These are phyloP conservation scores for Musca domestica DNA, from an alignment of 1,140 invertebrate species.

Conservation along the genomic window DNA sequence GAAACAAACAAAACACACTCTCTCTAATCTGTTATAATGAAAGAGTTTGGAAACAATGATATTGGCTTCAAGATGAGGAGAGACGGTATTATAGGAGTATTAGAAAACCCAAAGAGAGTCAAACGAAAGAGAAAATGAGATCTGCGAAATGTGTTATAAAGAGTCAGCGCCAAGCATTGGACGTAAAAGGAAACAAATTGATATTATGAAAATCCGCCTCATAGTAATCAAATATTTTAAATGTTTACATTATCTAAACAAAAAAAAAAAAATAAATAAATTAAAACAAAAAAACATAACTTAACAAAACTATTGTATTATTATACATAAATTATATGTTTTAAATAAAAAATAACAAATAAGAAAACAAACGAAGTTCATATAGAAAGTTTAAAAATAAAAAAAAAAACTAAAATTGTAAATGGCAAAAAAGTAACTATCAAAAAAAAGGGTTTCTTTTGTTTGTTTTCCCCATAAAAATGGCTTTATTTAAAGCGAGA, in stretches of 20 bases:
- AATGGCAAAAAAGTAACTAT: background rate
- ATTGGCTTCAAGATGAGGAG: too few relatives aligned
- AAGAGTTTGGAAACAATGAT: too few relatives aligned
- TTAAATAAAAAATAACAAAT: background rate
- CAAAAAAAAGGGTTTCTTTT: background rate
- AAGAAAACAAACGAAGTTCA: background rate
- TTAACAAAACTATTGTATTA: constrained; percentile 7
- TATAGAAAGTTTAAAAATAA: background rate
- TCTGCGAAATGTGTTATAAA: too few relatives aligned
- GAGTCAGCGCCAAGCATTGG: too few relatives aligned
- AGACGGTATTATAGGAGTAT: too few relatives aligned
- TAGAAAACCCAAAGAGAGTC: too few relatives aligned
- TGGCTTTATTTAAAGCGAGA: background rate
- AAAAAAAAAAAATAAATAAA: background rate
- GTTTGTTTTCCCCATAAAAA: background rate
- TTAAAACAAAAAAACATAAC: constrained; percentile 1
- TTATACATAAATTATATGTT: background rate
- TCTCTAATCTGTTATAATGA: too few relatives aligned
- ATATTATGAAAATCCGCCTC: constrained; percentile 20
- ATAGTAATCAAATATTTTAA: constrained; percentile 14
- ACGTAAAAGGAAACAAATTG: constrained; percentile 10
- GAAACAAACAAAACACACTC: too few relatives aligned
- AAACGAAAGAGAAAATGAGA: too few relatives aligned
- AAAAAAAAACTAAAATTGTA: background rate
- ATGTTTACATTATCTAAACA: constrained; percentile 12